Percentiles rank a stretch among this genome's conserved stretches.
phyloP scores from a whole-genome alignment of 2,113 vertebrate species.

The Oncorhynchus masou region DNA sequence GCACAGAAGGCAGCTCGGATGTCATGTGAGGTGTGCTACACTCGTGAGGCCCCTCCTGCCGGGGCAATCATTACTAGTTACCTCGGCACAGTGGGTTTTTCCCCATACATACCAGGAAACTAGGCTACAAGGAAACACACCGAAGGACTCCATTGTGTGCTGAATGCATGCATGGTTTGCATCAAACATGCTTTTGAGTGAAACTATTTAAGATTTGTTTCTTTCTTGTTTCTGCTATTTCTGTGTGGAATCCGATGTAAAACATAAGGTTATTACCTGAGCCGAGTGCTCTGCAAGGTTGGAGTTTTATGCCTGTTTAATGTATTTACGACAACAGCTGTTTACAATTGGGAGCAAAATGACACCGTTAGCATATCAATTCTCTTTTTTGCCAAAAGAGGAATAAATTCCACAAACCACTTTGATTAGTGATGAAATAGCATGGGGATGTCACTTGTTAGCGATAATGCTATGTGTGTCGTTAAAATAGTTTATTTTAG shows the following conservation, averaged over 20 bases:
- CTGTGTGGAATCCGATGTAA: not conserved
- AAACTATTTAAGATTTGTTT: not conserved
- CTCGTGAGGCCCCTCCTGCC: not conserved
- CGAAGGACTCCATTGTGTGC: conserved; percentile 1
- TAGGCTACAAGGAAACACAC: not conserved
- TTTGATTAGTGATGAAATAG: not conserved
- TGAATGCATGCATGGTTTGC: not conserved
- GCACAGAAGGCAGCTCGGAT: conserved; percentile 11
- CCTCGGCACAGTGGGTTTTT: conserved; percentile 9
- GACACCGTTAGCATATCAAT: not conserved
- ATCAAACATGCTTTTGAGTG: not conserved
- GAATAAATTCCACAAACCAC: not conserved
- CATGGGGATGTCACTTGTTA: not conserved
- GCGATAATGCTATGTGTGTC: not conserved
- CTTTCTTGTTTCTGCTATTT: not conserved
- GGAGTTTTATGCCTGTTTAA: not conserved
- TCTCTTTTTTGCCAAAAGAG: not conserved
- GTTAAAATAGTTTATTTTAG: not conserved
- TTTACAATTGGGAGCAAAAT: conserved; percentile 6
- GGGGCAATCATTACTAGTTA: not conserved
- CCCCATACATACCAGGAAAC: not conserved
- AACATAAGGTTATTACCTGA: conserved; percentile 2
- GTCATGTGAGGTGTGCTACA: conserved; percentile 3
- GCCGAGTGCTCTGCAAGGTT: not conserved
- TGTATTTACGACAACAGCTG: conserved; percentile 15